These are phyloP conservation scores for Nerophis lumbriciformis DNA, from an alignment of 2,113 vertebrate species.

Conservation along the genomic window DNA sequence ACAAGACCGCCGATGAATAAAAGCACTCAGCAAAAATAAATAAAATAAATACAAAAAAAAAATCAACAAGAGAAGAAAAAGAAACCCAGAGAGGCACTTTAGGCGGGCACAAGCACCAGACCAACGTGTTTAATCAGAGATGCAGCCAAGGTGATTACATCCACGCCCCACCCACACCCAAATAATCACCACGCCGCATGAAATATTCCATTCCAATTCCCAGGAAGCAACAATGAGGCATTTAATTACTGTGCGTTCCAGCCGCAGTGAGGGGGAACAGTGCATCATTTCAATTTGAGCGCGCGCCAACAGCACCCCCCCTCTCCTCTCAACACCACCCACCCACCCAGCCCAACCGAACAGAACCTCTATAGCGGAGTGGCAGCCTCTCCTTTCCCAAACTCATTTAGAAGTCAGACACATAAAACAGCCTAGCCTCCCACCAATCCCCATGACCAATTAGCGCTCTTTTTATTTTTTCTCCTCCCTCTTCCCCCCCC, in stretches of 20 bases:
- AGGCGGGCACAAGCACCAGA: constrained; percentile 37
- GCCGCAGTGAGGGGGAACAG: constrained; percentile 68
- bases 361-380: constrained; percentile 53
- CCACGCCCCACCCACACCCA: constrained; percentile 67
- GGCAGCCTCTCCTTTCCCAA: constrained; percentile 61
- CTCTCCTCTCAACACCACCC: constrained; percentile 18
- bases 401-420: constrained; percentile 69
- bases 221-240: constrained; percentile 74
- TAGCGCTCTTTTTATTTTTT: constrained; percentile 60
- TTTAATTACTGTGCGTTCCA: constrained; percentile 72
- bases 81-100: constrained; percentile 45
- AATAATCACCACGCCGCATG: constrained; percentile 71
- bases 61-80: constrained; percentile 15
- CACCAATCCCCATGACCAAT: constrained; percentile 69
- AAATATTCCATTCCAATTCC: constrained; percentile 74
- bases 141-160: constrained; percentile 68
- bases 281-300: constrained; percentile 73
- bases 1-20: constrained; percentile 5
- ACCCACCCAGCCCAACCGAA: too few species aligned
- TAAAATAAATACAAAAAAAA: constrained; percentile 23
- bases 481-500: background rate
- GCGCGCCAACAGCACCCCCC: constrained; percentile 48
- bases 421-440: constrained; percentile 64
- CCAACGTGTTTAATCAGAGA: constrained; percentile 63
- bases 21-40: constrained; percentile 15